Conservation (phyloP, 2,888 invertebrate genomes). For the Ephialtes manifestator region DNA sequence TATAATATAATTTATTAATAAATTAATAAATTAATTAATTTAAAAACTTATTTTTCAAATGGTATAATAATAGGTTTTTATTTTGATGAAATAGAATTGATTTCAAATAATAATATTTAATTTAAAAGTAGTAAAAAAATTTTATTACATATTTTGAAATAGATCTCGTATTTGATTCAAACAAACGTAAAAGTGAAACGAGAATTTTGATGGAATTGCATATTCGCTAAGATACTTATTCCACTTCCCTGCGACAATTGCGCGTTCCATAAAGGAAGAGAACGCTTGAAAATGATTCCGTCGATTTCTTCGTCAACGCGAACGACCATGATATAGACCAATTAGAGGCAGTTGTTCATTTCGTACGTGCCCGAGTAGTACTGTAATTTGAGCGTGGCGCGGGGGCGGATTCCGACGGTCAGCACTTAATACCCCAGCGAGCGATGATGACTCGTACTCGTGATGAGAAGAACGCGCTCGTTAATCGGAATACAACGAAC, state of each 20-base stretch:
- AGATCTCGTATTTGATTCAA: no score
- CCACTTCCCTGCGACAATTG: not conserved
- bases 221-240: no score
- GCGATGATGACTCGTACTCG: slow-evolving; percentile 1
- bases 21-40: no score
- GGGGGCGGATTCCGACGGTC: slow-evolving; percentile 24
- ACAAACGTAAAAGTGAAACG: no score
- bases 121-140: no score
- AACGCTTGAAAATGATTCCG: not conserved
- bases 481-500: not conserved
- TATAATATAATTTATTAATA: no score
- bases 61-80: no score
- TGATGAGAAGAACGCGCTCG: not conserved
- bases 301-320: slow-evolving; percentile 17
- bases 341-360: slow-evolving; percentile 57
- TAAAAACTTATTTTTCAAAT: no score
- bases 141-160: no score
- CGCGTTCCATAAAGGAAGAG: not conserved
- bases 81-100: no score
- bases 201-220: no score
- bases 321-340: slow-evolving; percentile 48
- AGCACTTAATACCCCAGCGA: slow-evolving; percentile 3
- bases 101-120: no score
- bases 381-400: slow-evolving; percentile 50
- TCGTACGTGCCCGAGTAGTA: slow-evolving; percentile 58